A percentile compares a stretch with the other conserved stretches of the same genome.
Evolutionary conservation across 64 coral and sea anemone genomes (phyloP).

Genomic region (Hydrozoanthus tunicans): DNA sequence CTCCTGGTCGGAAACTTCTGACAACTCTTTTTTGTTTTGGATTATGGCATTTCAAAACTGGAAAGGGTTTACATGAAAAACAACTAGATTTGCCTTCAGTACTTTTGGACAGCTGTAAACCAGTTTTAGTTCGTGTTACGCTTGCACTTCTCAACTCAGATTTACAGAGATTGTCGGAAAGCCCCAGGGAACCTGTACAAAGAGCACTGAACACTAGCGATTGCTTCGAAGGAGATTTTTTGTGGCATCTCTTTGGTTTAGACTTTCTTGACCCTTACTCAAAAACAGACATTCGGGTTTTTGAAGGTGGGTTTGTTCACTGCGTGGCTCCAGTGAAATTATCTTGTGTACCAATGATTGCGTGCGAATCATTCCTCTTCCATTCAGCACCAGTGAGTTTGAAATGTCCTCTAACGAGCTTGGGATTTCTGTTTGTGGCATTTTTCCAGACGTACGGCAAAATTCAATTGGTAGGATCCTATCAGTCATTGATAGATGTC

Average conservation of each 20-base stretch:
- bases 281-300: not conserved
- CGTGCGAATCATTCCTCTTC: not conserved
- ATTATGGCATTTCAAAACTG: slow-evolving; percentile 39
- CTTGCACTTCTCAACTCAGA: not conserved
- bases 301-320: not conserved
- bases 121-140: not conserved
- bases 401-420: not conserved
- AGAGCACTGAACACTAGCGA: not conserved
- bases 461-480: not conserved
- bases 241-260: not conserved
- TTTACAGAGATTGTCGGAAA: not conserved
- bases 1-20: no score
- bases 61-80: slow-evolving; percentile 24
- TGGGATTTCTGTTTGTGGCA: not conserved
- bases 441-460: no score
- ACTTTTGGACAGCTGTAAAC: not conserved
- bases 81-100: not conserved
- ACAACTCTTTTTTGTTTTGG: slow-evolving; percentile 12
- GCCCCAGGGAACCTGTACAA: no score
- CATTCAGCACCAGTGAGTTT: not conserved
- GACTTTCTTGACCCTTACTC: not conserved
- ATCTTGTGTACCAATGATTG: not conserved
- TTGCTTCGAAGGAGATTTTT: not conserved
- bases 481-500: not conserved
- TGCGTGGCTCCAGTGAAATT: not conserved